Base-by-base conservation (phyloP, 2,888 invertebrate species). In the Thalpophila matura region DNA sequence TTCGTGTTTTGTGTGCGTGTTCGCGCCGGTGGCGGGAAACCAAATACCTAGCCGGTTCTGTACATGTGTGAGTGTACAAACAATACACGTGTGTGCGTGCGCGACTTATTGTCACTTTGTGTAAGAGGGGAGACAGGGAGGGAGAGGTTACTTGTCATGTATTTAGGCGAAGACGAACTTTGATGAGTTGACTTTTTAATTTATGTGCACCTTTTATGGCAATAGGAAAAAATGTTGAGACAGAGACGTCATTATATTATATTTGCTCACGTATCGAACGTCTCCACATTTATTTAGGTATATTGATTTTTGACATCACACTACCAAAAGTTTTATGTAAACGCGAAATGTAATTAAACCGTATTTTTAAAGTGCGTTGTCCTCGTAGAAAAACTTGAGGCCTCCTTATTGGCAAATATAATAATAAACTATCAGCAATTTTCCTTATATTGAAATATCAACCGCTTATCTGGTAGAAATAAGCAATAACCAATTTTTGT, bases 21-120 rank as follows among this genome's bases (percentile, higher is more conserved):
- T 89, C 90, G 87, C 89, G 90, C 89, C 90, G 91, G 92, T 92
- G 94, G 93, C 94, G 94, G 94, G 94, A 95, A 95, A 94, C 93
- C 91, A 93, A 94, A 94, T 93, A 93, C 94, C 93, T 90, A 91
- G 92, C 93, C 91, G 91, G 91, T 88, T 88, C 74, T 73, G 54
- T 80, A 78, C 59, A 37, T 89, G 93, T 94, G 91, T 89, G 94
- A 72, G 94, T 93, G 90, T 83, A 87, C 92, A 93, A 93, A 94
- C 93, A 93, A 83, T 80, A 77, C 68, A 6, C 38, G 12, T 70
- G 90, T 92, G 91, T 92, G 91, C 82, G 91, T 90, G 83, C 84
- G 86, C 86, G 91, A 90, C 91, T 92, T 94, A 93, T 94, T 95
- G 94, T 93, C 94, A 94, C 93, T 92, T 89, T 88, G 91, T 90